Base-by-base conservation (phyloP, 1,140 invertebrate species). In the Chrysoperla carnea region DNA sequence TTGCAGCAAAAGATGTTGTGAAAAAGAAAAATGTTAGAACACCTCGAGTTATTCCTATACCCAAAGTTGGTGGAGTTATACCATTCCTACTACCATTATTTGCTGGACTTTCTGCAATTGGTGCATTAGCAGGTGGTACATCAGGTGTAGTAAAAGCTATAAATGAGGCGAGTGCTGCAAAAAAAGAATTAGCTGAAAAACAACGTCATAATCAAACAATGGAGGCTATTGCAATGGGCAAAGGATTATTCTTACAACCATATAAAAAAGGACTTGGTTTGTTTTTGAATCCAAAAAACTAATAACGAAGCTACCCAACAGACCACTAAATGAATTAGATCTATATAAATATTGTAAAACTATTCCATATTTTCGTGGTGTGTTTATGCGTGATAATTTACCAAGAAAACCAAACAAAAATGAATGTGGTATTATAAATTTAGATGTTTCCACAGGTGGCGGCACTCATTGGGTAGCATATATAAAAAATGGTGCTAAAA, bases 231-330 rank as follows among this genome's bases (percentile, higher is more conserved):
- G 53, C 54, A 14, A 12, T 61, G 23, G 55, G 55, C 5, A 54
- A 56, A 47, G 58, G 56, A 27, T 29, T 60, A 35, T 55, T 51
- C 44, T 47, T 59, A 11, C 57, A 57, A 52, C 57, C 53, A 17
- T 54, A 58, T 40, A 56, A 52, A 50, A 57, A 45, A 36, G 55
- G 55, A 9, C 43, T 48, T 8, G 55, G 49, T 35, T 47, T 53
- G 37, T 13, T n/a, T 40, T 42, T 33, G 17, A 42, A 41, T 12
- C 39, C 17, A 52, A 50, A 54, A 52, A 50, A 54, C 44, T 49
- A 40, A 37, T 36, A 39, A 37, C 37, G 28, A 45, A 41, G 43
- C 41, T 49, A 43, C 44, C 48, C 41, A 49, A 39, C 37, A 39
- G 44, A 17, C 37, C 44, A 33, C 33, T 50, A 40, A 52, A 48